Base-by-base conservation (phyloP, 2,888 invertebrate genomes). In the Melieria picta region DNA sequence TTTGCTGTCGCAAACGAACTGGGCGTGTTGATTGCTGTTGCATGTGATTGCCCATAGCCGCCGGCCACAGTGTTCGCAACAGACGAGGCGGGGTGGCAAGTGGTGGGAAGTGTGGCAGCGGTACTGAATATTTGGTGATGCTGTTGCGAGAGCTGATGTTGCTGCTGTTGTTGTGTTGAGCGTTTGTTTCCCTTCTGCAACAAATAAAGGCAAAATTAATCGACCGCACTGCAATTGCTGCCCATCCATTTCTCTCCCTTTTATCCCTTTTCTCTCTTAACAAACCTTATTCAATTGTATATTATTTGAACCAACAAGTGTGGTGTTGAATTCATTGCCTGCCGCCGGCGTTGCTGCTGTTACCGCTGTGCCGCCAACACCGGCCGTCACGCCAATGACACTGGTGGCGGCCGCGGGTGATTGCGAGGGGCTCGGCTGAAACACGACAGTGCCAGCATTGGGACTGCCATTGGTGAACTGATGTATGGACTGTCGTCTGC, bases 351-450 rank as follows among this genome's bases (percentile, higher is more conserved):
- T 69, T 69, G 74, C 69, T 62, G 73, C 78, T 69, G 72, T 68
- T 63, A 74, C 70, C 70, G 72, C 80, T 74, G 77, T 72, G 67
- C 77, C 79, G 67, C 83, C 83, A 16, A 43, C 47, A 50, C 83
- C 82, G 77, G 84, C 79, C 78, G 83, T 83, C 72, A 85, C 83
- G 80, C 86, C 86, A 79, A 87, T 84, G 78, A 87, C 83, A 74
- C 85, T 85, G 69, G 86, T 85, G 67, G 85, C 84, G 75, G 86
- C 85, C 74, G 86, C 86, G 75, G 87, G 87, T 75, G 87, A 87
- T 79, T 87, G 87, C 69, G 87, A 87, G 72, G 87, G 87, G 80
- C 87, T 87, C 77, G 87, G 87, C 74, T 87, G 86, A 77, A 86
- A 87, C 69, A 87, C 85, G 78, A 87, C 86, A 73, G 86, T 86